These are phyloP conservation scores for Caerostris extrusa DNA, from an alignment of 1,140 invertebrate genomes.

Conservation along the genomic window DNA sequence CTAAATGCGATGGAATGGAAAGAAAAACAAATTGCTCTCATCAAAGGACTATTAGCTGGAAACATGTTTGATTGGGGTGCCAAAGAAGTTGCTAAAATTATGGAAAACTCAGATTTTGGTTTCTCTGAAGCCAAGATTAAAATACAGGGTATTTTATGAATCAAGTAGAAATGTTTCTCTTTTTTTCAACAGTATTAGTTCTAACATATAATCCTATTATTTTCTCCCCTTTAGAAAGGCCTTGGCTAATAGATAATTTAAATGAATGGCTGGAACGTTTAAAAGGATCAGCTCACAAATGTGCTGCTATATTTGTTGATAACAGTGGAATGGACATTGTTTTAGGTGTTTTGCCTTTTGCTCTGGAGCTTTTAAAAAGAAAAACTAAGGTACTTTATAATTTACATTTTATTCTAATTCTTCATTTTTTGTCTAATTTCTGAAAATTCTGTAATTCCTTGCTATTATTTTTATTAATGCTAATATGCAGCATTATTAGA, in stretches of 20 bases:
- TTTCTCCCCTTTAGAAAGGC: slow-evolving; percentile 84
- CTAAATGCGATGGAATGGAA: slow-evolving; percentile 84
- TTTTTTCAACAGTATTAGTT: not conserved
- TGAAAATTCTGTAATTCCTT: no score
- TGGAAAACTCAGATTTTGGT: slow-evolving; percentile 89
- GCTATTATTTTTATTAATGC: no score
- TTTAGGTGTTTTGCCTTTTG: slow-evolving; percentile 94
- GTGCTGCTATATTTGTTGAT: slow-evolving; percentile 96
- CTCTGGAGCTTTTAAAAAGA: slow-evolving; percentile 89
- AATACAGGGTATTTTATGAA: slow-evolving; percentile 84
- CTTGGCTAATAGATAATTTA: slow-evolving; percentile 95
- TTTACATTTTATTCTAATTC: no score
- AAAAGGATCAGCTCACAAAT: slow-evolving; percentile 87
- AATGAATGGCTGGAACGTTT: slow-evolving; percentile 91
- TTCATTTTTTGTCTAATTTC: no score
- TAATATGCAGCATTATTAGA: no score
- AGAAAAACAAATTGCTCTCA: slow-evolving; percentile 84
- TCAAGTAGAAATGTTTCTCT: not conserved
- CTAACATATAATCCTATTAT: not conserved
- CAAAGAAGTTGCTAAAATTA: slow-evolving; percentile 90
- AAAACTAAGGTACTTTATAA: slow-evolving; percentile 88
- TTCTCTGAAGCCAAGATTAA: slow-evolving; percentile 90
- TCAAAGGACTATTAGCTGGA: slow-evolving; percentile 86
- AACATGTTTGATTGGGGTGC: slow-evolving; percentile 99
- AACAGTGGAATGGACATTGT: slow-evolving; percentile 97